Conservation (phyloP, 1,140 invertebrate genomes). For the Formica selysi region DNA sequence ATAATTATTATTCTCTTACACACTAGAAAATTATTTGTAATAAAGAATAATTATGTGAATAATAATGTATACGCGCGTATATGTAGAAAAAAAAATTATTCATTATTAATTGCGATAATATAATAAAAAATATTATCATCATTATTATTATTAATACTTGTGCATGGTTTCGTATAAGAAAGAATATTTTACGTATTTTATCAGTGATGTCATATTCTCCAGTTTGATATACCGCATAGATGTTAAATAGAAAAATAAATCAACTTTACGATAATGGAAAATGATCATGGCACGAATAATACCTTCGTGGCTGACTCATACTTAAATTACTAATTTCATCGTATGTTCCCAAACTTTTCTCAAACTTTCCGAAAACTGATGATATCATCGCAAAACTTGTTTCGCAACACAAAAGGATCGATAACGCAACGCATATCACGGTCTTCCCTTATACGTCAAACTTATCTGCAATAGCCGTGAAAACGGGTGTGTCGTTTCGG, state of each 20-base stretch:
- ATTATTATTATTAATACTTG: too few species aligned
- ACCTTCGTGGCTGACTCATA: constrained; percentile 11
- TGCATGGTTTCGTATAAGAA: not conserved
- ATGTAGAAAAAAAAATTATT: not conserved
- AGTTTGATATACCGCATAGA: not conserved
- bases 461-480: constrained; percentile 20
- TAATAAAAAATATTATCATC: too few species aligned
- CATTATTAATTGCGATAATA: too few species aligned
- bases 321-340: constrained; percentile 15
- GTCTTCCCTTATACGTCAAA: constrained; percentile 2
- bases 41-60: not conserved
- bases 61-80: not conserved
- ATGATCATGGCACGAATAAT: not conserved
- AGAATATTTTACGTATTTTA: not conserved
- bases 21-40: not conserved
- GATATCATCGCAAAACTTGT: constrained; percentile 17
- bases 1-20: not conserved
- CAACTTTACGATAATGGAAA: not conserved
- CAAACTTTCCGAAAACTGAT: not conserved
- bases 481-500: constrained; percentile 38
- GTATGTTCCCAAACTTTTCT: too few species aligned
- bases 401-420: constrained; percentile 28
- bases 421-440: constrained; percentile 20
- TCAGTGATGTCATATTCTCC: not conserved
- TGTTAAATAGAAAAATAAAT: not conserved